These are phyloP conservation scores for Hippolais icterina DNA, from an alignment of 2,113 vertebrate genomes.

Conservation along the genomic window DNA sequence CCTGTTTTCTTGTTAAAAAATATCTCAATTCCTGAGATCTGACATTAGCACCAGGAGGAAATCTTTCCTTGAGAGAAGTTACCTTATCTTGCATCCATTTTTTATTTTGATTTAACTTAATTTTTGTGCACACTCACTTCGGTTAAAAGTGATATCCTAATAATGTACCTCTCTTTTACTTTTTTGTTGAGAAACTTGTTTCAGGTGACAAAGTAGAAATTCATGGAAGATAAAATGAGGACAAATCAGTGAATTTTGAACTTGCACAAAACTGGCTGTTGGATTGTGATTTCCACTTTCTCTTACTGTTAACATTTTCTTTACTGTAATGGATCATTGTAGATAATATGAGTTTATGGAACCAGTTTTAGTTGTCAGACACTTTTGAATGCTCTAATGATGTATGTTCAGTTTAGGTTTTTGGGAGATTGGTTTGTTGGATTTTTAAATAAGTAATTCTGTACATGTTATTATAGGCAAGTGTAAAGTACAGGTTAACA, in stretches of 20 bases:
- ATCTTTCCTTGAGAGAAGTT: background rate
- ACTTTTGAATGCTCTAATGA: background rate
- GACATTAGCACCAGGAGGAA: background rate
- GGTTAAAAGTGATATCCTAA: background rate
- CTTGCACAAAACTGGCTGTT: background rate
- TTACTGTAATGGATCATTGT: background rate
- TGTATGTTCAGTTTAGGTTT: background rate
- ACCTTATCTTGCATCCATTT: background rate
- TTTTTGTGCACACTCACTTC: background rate
- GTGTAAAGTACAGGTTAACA: background rate
- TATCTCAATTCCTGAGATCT: background rate
- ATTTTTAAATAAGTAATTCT: background rate
- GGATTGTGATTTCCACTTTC: background rate
- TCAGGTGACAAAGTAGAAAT: background rate
- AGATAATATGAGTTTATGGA: background rate
- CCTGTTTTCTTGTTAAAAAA: background rate
- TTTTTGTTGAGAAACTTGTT: background rate
- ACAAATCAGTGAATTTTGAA: background rate
- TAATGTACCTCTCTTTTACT: background rate
- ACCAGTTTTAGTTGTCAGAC: background rate
- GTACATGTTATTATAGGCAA: background rate
- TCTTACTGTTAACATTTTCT: background rate
- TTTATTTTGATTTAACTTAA: background rate
- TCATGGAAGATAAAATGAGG: background rate
- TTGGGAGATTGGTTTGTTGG: accelerated